A percentile compares a stretch with the other conserved stretches of the same genome.
Conservation (phyloP, 2,797 vertebrate species). For the Muscicapa striata region DNA sequence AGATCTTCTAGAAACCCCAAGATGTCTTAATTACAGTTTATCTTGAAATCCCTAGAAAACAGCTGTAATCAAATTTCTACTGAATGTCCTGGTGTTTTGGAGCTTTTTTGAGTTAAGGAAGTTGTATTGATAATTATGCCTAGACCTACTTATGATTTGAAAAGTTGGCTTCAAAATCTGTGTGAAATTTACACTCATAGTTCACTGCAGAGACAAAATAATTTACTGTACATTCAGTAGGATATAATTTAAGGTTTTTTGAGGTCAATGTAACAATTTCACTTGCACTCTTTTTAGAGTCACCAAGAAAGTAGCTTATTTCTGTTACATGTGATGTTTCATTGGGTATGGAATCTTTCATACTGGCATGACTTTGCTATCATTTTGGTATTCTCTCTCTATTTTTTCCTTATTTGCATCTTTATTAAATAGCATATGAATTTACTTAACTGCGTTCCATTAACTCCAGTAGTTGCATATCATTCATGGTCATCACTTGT, state of each 20-base stretch:
- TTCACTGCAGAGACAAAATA: not conserved
- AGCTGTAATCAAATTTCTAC: not conserved
- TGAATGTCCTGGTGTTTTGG: not conserved
- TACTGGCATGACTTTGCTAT: not conserved
- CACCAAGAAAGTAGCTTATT: not conserved
- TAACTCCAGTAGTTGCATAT: not conserved
- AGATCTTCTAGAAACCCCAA: conserved; percentile 37
- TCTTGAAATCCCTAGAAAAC: conserved; percentile 22
- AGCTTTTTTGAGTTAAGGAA: not conserved
- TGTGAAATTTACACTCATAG: not conserved
- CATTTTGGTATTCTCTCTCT: not conserved
- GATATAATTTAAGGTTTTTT: not conserved
- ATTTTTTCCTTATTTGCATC: not conserved
- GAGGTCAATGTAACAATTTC: not conserved
- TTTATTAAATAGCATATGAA: not conserved
- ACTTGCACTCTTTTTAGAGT: not conserved
- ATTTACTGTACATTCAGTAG: not conserved
- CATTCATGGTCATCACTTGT: not conserved
- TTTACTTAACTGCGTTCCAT: not conserved
- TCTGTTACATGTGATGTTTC: not conserved
- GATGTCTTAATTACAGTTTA: conserved; percentile 46
- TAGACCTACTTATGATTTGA: not conserved
- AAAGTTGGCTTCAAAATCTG: conserved; percentile 13
- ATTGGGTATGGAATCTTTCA: not conserved
- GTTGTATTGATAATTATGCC: not conserved